Conservation (phyloP, 2,797 vertebrate species). For the Distichodus sexfasciatus region DNA sequence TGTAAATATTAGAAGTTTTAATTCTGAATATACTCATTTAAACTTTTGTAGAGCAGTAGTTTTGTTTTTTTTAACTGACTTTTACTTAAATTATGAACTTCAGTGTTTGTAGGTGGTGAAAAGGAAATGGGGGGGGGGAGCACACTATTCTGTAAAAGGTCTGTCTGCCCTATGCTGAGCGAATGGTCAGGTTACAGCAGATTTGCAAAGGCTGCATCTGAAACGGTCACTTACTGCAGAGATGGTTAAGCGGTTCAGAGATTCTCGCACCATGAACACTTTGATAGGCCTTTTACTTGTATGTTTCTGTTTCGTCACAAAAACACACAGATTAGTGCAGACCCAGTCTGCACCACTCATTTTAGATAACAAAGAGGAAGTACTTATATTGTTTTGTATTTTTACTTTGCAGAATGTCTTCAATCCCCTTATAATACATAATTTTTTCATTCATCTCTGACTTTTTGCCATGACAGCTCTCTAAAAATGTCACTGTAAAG, state of each 20-base stretch:
- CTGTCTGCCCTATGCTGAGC: conserved; percentile 51
- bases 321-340: conserved; percentile 2
- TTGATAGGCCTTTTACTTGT: background rate
- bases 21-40: too few species aligned
- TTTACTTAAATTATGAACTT: background rate
- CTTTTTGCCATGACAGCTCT: too few species aligned
- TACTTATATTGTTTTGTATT: background rate
- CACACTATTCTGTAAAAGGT: too few species aligned
- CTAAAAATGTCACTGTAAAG: background rate
- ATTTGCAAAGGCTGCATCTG: conserved; percentile 60
- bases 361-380: background rate
- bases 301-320: background rate
- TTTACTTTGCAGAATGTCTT: background rate
- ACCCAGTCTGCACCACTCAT: background rate
- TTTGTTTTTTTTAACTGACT: background rate
- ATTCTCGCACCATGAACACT: background rate
- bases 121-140: background rate
- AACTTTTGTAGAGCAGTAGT: background rate
- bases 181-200: conserved; percentile 57
- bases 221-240: conserved; percentile 58
- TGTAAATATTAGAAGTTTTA: too few species aligned
- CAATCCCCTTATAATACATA: background rate
- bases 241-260: conserved; percentile 54
- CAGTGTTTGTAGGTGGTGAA: background rate
- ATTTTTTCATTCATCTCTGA: background rate